Conservation (phyloP, 1,140 invertebrate genomes). For the Leucophenga varia region DNA sequence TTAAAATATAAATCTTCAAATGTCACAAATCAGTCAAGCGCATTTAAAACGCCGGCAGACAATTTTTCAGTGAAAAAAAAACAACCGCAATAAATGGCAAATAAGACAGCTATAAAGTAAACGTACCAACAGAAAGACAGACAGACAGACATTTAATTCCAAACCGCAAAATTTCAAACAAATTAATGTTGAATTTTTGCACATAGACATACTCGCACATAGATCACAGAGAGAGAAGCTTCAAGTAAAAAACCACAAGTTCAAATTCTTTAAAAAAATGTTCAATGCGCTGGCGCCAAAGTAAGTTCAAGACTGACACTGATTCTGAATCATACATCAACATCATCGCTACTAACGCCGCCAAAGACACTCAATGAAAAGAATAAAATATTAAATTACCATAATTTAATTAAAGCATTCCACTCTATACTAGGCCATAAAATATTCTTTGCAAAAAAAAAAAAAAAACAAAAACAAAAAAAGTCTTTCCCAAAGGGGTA, state of each 20-base stretch:
- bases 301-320: not conserved
- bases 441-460: constrained; percentile 25
- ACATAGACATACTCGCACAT: too few relatives aligned
- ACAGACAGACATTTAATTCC: too few relatives aligned
- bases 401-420: constrained; percentile 48
- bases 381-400: constrained; percentile 56
- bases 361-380: constrained; percentile 43
- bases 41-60: too few relatives aligned
- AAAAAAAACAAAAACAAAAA: constrained; percentile 9
- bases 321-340: too few relatives aligned
- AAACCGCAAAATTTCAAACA: too few relatives aligned
- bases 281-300: constrained; percentile 14
- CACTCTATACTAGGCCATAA: constrained; percentile 25
- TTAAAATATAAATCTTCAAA: too few relatives aligned
- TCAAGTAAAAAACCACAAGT: too few relatives aligned
- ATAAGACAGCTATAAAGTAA: not conserved
- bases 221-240: too few relatives aligned
- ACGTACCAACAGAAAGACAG: too few relatives aligned
- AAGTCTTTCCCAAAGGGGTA: constrained; percentile 1
- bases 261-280: too few relatives aligned
- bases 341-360: constrained; percentile 8
- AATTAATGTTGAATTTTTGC: too few relatives aligned
- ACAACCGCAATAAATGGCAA: constrained; percentile 16
- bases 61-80: constrained; percentile 15
- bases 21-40: constrained; percentile 4